A percentile compares a stretch with the other conserved stretches of the same genome.
Evolutionary conservation across 1,140 invertebrate species (phyloP).

Genomic region (Asobara japonica): DNA sequence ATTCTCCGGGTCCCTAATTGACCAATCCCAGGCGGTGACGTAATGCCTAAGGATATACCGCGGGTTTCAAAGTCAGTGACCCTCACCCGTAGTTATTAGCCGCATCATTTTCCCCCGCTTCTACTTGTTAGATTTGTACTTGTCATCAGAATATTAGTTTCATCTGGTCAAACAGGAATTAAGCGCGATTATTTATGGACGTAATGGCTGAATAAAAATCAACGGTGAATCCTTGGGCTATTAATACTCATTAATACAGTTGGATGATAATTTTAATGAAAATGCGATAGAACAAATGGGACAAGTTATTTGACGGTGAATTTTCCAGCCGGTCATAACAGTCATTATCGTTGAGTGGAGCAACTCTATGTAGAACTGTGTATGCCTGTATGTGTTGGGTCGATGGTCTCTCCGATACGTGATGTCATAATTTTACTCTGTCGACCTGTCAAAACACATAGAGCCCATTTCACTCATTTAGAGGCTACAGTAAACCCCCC

Average conservation of each 20-base stretch:
- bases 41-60: background rate
- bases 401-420: background rate
- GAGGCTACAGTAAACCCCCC: background rate
- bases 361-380: no score
- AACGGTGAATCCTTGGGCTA: background rate
- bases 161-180: conserved; percentile 21
- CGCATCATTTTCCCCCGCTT: conserved; percentile 10
- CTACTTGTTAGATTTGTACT: conserved; percentile 28
- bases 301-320: background rate
- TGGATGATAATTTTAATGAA: background rate
- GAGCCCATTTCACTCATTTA: background rate
- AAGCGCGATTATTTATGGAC: background rate
- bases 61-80: background rate
- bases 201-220: background rate
- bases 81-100: background rate
- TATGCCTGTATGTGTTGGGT: background rate
- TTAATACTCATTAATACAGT: background rate
- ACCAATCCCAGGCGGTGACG: background rate
- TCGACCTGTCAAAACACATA: background rate
- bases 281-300: background rate
- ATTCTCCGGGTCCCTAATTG: background rate
- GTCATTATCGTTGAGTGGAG: background rate
- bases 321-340: background rate
- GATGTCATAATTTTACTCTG: conserved; percentile 7
- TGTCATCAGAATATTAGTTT: conserved; percentile 26